These are phyloP conservation scores for Antedon mediterranea DNA, from an alignment of 53 echinoderm and acorn worm species.

Conservation along the genomic window DNA sequence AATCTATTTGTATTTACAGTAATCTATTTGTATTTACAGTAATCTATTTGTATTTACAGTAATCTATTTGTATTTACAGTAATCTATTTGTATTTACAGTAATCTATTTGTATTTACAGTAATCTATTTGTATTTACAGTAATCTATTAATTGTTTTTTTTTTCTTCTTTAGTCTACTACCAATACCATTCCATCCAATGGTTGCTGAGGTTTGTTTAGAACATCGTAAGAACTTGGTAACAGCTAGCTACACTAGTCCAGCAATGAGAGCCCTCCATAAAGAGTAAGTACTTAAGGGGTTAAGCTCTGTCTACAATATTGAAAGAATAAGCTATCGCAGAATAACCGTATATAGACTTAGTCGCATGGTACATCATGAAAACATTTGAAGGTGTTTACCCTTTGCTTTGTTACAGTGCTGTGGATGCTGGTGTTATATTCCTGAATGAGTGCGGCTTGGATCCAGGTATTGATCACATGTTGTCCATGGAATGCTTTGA, in stretches of 20 bases:
- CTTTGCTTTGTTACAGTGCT: slow-evolving; percentile 28
- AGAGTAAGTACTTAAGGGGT: slow-evolving; percentile 29
- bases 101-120: too few species aligned
- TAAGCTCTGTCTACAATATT: too few species aligned
- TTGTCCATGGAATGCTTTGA: slow-evolving; percentile 90
- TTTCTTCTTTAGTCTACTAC: slow-evolving; percentile 42
- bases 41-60: too few species aligned
- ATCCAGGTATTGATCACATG: slow-evolving; percentile 96
- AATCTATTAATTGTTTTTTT: too few species aligned
- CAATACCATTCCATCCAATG: slow-evolving; percentile 38
- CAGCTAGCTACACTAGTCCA: slow-evolving; percentile 71
- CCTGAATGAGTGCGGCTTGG: slow-evolving; percentile 66
- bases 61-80: too few species aligned
- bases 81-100: too few species aligned
- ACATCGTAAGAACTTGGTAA: slow-evolving; percentile 62
- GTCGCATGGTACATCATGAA: too few species aligned
- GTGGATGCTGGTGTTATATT: slow-evolving; percentile 67
- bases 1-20: too few species aligned
- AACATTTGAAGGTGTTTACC: not conserved
- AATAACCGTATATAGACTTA: too few species aligned
- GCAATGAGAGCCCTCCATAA: slow-evolving; percentile 73
- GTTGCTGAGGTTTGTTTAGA: slow-evolving; percentile 55
- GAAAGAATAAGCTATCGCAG: too few species aligned
- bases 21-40: too few species aligned
- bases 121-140: too few species aligned